These are phyloP conservation scores for Aphrocallistes beatrix DNA, from an alignment of 37 sponge, comb jelly and placozoan species.

Conservation along the genomic window DNA sequence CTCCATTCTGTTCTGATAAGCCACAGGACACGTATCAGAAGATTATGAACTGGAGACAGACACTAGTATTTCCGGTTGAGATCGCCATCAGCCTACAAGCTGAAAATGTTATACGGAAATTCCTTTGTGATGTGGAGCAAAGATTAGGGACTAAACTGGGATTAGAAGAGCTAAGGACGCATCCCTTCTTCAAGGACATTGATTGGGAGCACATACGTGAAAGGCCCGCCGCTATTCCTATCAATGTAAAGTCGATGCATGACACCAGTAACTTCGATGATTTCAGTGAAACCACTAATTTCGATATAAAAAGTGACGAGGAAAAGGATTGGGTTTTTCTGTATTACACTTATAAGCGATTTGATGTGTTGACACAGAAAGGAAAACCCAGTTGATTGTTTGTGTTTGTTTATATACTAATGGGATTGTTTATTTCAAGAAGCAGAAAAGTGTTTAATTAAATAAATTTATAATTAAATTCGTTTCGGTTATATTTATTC, in stretches of 20 bases:
- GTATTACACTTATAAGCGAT: slow-evolving; percentile 96
- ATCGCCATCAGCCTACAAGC: slow-evolving; percentile 71
- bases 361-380: slow-evolving; percentile 85
- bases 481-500: too few species aligned
- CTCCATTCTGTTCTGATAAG: slow-evolving; percentile 90
- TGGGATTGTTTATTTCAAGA: background rate
- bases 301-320: slow-evolving; percentile 37
- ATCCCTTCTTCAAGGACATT: slow-evolving; percentile 66
- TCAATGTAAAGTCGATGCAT: slow-evolving; percentile 83
- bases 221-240: slow-evolving; percentile 81
- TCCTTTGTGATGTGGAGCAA: slow-evolving; percentile 51
- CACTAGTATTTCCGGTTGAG: slow-evolving; percentile 85
- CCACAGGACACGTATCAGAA: slow-evolving; percentile 94
- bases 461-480: too few species aligned
- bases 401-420: background rate
- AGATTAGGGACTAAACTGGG: slow-evolving; percentile 40
- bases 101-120: slow-evolving; percentile 52
- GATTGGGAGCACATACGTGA: slow-evolving; percentile 96
- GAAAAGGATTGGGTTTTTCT: slow-evolving; percentile 95
- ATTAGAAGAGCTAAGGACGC: slow-evolving; percentile 59
- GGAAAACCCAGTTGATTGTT: slow-evolving; percentile 32
- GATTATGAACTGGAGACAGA: slow-evolving; percentile 82
- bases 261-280: slow-evolving; percentile 98
- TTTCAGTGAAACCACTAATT: slow-evolving; percentile 60
- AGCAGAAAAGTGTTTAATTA: too few species aligned